These are phyloP conservation scores for Chorisops tibialis DNA, from an alignment of 2,888 invertebrate genomes.

Conservation along the genomic window DNA sequence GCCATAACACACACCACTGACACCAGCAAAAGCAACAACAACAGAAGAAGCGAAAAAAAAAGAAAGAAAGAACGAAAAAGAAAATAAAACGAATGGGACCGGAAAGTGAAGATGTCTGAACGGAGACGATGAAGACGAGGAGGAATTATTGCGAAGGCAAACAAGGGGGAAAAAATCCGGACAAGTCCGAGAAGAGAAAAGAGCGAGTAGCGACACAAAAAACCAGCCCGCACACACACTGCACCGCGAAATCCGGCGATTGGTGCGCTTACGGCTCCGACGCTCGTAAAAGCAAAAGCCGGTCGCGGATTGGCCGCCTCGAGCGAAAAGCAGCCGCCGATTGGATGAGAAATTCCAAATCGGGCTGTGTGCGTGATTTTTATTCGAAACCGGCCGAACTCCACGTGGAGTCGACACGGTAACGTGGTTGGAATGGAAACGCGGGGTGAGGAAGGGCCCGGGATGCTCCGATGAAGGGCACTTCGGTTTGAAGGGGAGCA, in stretches of 20 bases:
- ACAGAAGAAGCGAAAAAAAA: not conserved
- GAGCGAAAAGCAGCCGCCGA: not conserved
- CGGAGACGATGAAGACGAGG: slow-evolving; percentile 9
- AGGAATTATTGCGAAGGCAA: slow-evolving; percentile 17
- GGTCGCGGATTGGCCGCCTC: not conserved
- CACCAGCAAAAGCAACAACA: not conserved
- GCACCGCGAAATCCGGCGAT: not conserved
- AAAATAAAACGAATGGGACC: slow-evolving; percentile 1
- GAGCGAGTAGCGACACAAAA: slow-evolving; percentile 11
- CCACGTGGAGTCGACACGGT: slow-evolving; percentile 17
- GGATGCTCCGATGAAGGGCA: slow-evolving; percentile 19
- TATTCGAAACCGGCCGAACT: slow-evolving; percentile 1
- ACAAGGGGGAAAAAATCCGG: slow-evolving; percentile 19
- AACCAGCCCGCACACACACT: not conserved
- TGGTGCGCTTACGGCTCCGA: not conserved
- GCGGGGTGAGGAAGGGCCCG: not conserved
- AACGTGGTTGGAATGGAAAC: not conserved
- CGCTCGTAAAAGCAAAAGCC: not conserved
- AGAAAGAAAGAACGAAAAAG: not conserved
- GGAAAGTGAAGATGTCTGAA: slow-evolving; percentile 22
- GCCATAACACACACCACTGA: no score
- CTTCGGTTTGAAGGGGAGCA: slow-evolving; percentile 17
- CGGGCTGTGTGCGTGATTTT: slow-evolving; percentile 1
- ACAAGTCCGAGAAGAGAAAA: slow-evolving; percentile 13
- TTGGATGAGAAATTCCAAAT: slow-evolving; percentile 14